Evolutionary conservation across 2,113 vertebrate species (phyloP).

Genomic region (Chloebia gouldiae): DNA sequence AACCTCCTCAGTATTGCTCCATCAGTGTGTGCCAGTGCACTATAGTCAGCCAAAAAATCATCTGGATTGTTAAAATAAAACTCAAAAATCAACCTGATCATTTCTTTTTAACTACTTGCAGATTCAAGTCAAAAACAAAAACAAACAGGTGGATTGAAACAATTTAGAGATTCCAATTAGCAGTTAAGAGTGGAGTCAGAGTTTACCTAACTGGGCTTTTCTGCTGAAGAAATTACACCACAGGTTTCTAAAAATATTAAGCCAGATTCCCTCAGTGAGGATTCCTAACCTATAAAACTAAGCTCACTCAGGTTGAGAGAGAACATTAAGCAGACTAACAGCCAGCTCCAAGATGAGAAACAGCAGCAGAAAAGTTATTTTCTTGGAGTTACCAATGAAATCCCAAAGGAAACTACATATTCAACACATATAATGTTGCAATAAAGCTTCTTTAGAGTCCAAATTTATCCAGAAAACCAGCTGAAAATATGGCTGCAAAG

Average conservation of each 20-base stretch:
- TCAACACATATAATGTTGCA: neutral
- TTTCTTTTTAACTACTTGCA: neutral
- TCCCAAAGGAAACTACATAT: neutral
- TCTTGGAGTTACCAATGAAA: neutral
- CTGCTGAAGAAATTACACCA: neutral
- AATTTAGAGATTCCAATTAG: neutral
- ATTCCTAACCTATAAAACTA: neutral
- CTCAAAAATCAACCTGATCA: rapidly evolving
- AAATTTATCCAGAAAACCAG: neutral
- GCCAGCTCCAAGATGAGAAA: neutral
- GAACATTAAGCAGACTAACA: neutral
- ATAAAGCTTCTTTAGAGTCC: neutral
- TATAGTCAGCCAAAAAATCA: neutral
- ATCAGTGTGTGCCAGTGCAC: neutral
- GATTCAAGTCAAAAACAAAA: neutral
- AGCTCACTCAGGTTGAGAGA: neutral
- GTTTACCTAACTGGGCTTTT: neutral
- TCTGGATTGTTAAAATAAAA: neutral
- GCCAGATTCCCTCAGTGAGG: neutral
- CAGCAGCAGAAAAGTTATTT: neutral
- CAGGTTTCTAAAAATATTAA: neutral
- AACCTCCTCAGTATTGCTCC: neutral
- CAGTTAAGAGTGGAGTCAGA: neutral
- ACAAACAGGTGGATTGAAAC: neutral
- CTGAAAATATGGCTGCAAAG: neutral